These are phyloP conservation scores for Xenus cinereus DNA, from an alignment of 2,113 vertebrate genomes.

Conservation along the genomic window DNA sequence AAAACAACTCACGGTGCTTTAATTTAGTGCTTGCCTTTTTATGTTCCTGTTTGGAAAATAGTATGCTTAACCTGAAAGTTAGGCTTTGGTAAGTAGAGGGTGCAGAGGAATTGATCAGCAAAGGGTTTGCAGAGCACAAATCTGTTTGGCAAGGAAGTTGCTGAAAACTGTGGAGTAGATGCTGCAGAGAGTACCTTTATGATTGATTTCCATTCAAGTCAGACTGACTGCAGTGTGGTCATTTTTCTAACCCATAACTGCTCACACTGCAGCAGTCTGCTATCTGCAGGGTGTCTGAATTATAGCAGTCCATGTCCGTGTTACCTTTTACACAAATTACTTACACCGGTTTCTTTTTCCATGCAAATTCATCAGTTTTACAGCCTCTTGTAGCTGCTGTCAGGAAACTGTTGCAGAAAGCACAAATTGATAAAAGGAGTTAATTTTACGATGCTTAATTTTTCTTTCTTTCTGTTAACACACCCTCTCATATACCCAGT, in stretches of 20 bases:
- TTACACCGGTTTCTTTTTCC: constrained; percentile 85
- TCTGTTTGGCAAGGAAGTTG: constrained; percentile 78
- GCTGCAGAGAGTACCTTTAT: constrained; percentile 84
- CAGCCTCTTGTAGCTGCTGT: constrained; percentile 78
- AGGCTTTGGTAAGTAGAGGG: constrained; percentile 20
- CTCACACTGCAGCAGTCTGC: constrained; percentile 76
- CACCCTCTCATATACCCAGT: constrained; percentile 34
- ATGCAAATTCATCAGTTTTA: constrained; percentile 88
- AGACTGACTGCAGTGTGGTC: constrained; percentile 87
- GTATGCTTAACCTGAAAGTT: constrained; percentile 9
- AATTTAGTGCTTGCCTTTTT: constrained; percentile 43
- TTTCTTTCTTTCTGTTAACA: constrained; percentile 62
- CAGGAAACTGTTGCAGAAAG: constrained; percentile 75
- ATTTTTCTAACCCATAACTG: constrained; percentile 83
- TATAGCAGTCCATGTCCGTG: constrained; percentile 80
- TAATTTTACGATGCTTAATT: constrained; percentile 78
- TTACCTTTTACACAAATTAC: constrained; percentile 89
- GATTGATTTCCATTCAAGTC: constrained; percentile 90
- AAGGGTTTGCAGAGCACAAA: constrained; percentile 65
- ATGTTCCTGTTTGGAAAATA: constrained; percentile 17
- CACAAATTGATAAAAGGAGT: constrained; percentile 80
- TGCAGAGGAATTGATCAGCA: constrained; percentile 57
- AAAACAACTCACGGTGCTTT: background rate
- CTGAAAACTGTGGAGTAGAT: constrained; percentile 78
- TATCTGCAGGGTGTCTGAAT: constrained; percentile 82